Evolutionary conservation across 2,888 invertebrate genomes (phyloP), one percentile per base, ranked within the genome.

Genomic region (Microctonus hyperodae): DNA sequence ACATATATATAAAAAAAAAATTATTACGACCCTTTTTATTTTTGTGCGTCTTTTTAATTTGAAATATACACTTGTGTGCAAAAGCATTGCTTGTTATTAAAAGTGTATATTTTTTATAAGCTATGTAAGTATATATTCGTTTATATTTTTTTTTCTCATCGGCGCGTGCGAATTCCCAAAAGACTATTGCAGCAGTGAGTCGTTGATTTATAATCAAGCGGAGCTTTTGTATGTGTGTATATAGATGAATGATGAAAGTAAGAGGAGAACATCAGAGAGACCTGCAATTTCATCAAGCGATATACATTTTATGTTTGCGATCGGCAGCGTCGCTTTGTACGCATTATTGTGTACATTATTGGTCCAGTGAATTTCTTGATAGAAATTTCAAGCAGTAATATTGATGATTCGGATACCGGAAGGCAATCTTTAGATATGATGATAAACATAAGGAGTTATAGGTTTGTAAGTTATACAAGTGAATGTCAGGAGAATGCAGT

Each of bases 11-110:
- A n/a, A n/a, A n/a, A n/a, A n/a, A n/a, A n/a, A n/a, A n/a, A n/a
- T n/a, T n/a, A n/a, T n/a, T n/a, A n/a, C n/a, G n/a, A n/a, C n/a
- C n/a, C 53, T 61, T 10, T 20, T n/a, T n/a, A 28, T 37, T 50
- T 31, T 56, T 59, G 58, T 56, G 23, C 67, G 63, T 68, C 69
- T 72, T 76, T 68, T 77, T 72, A 72, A 74, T 75, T 74, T 68
- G 64, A 66, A 28, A 53, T 23, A n/a, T 25, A 7, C 74, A 70
- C 73, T 73, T 55, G 71, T 68, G 58, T 63, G 56, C 56, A 64
- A 61, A 44, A 37, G 37, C n/a, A 37, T 4, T n/a, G 37, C 37
- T 37, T n/a, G 37, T 37, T n/a, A n/a, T 11, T n/a, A n/a, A n/a
- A n/a, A n/a, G n/a, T n/a, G n/a, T n/a, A n/a, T n/a, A n/a, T n/a